Evolutionary conservation across 2,113 vertebrate species (phyloP).

Genomic region (Cyanoliseus patagonus): DNA sequence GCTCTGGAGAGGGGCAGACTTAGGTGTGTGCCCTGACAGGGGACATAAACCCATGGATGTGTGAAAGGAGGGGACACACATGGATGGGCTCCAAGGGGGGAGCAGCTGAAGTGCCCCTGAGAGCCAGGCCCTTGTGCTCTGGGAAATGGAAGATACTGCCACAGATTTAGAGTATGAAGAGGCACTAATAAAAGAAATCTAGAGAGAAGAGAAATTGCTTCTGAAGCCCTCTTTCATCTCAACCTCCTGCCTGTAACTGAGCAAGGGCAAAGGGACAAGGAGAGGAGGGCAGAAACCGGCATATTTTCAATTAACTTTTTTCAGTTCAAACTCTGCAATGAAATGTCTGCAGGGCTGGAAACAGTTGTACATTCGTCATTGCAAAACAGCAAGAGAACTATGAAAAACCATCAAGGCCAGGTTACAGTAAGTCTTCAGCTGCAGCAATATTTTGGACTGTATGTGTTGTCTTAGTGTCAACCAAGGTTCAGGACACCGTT

Average conservation of each 20-base stretch:
- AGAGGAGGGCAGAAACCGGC: background rate
- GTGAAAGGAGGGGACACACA: background rate
- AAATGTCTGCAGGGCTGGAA: background rate
- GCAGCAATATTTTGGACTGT: background rate
- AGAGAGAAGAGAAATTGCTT: background rate
- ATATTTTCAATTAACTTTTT: background rate
- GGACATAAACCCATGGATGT: background rate
- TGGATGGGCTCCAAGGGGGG: background rate
- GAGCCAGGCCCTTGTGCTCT: background rate
- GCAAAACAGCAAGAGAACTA: background rate
- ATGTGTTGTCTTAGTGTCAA: background rate
- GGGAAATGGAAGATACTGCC: background rate
- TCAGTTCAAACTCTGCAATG: background rate
- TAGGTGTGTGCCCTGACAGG: background rate
- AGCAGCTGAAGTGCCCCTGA: background rate
- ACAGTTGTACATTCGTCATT: background rate
- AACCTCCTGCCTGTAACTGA: background rate
- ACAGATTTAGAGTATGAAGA: background rate
- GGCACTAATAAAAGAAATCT: background rate
- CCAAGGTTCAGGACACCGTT: background rate
- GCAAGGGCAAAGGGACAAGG: background rate
- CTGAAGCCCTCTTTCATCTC: background rate
- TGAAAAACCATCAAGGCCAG: background rate
- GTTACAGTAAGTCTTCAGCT: background rate
- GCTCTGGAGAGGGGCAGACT: background rate